Conservation (phyloP, 1,140 invertebrate genomes). For the Megathymus violae region DNA sequence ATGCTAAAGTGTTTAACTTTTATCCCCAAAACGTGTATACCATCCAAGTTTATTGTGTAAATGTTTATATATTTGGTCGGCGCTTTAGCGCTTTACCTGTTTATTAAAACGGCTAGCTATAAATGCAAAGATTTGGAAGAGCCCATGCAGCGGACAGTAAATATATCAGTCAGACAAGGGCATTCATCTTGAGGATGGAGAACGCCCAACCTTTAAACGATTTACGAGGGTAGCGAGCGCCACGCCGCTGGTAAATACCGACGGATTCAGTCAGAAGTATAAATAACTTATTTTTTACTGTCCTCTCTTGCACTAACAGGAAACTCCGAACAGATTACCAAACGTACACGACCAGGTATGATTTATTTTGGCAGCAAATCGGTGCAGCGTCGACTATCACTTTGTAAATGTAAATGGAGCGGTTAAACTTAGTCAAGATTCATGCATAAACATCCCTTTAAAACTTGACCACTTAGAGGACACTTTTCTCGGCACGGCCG, state of each 20-base stretch:
- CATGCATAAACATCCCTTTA: slow-evolving; percentile 71
- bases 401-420: slow-evolving; percentile 76
- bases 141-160: slow-evolving; percentile 63
- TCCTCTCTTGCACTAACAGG: background rate
- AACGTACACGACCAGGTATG: slow-evolving; percentile 60
- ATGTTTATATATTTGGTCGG: slow-evolving; percentile 29
- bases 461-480: slow-evolving; percentile 66
- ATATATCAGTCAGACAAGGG: slow-evolving; percentile 74
- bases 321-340: slow-evolving; percentile 36
- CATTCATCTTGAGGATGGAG: slow-evolving; percentile 75
- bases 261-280: slow-evolving; percentile 54
- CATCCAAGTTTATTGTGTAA: background rate
- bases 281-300: slow-evolving; percentile 52
- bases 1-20: too few relatives aligned
- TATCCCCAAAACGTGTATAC: too few relatives aligned
- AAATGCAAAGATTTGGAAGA: slow-evolving; percentile 58
- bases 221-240: slow-evolving; percentile 70
- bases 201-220: slow-evolving; percentile 77
- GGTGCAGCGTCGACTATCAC: slow-evolving; percentile 55
- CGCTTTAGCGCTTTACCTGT: slow-evolving; percentile 34
- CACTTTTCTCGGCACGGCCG: slow-evolving; percentile 50
- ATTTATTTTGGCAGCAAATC: too few relatives aligned
- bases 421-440: slow-evolving; percentile 70
- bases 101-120: slow-evolving; percentile 52
- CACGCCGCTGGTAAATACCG: slow-evolving; percentile 60